These are phyloP conservation scores for Corynorhinus townsendii DNA, from an alignment of 2,113 vertebrate species.

Conservation along the genomic window DNA sequence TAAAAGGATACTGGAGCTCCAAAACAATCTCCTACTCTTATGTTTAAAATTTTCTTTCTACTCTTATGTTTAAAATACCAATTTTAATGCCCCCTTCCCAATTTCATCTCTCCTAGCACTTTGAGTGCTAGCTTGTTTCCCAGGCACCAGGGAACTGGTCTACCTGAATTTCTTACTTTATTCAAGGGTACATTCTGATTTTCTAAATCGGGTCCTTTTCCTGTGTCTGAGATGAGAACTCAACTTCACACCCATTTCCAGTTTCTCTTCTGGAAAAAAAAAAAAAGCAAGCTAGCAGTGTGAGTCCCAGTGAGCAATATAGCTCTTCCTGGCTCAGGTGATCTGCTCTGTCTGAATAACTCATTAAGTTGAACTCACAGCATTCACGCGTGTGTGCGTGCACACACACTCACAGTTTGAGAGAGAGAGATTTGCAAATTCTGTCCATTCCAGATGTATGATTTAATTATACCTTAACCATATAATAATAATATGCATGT, in stretches of 20 bases:
- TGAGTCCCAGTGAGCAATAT: background rate
- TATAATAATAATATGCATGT: background rate
- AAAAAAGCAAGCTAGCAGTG: background rate
- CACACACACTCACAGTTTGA: background rate
- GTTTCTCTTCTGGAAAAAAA: background rate
- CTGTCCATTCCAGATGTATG: background rate
- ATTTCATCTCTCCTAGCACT: background rate
- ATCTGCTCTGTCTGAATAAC: background rate
- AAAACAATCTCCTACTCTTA: background rate
- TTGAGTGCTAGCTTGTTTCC: background rate
- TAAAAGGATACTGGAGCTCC: rapidly evolving
- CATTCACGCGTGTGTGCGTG: background rate
- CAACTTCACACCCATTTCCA: background rate
- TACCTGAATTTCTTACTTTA: background rate
- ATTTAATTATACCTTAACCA: background rate
- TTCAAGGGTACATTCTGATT: background rate
- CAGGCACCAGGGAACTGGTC: background rate
- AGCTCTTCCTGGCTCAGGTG: background rate
- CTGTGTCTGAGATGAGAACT: background rate
- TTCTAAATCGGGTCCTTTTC: background rate
- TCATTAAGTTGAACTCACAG: background rate
- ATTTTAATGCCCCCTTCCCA: rapidly evolving
- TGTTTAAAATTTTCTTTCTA: background rate
- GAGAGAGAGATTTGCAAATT: background rate
- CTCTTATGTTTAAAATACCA: background rate